Conservation (phyloP, 2,797 vertebrate genomes). For the Propithecus deckenii region DNA sequence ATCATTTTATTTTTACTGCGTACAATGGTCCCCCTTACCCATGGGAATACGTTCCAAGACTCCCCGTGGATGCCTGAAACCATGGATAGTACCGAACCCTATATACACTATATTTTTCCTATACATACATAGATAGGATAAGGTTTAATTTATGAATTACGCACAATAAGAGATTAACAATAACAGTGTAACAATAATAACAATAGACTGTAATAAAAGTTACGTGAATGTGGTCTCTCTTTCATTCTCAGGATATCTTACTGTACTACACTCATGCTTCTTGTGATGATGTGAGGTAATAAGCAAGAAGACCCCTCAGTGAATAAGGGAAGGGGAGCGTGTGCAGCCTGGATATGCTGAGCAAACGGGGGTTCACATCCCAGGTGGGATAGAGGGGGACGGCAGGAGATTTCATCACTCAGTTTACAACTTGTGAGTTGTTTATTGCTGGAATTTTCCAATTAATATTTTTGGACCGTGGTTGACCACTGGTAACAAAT, state of each 20-base stretch:
- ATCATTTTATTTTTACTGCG: background rate
- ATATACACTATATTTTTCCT: background rate
- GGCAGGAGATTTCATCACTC: background rate
- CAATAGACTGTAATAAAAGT: background rate
- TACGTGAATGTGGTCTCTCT: background rate
- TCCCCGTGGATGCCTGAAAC: background rate
- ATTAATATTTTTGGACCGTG: background rate
- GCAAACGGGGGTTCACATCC: background rate
- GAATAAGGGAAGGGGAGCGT: background rate
- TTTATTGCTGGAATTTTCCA: background rate
- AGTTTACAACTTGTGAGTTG: background rate
- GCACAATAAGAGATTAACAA: background rate
- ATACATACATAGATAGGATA: background rate
- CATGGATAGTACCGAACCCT: background rate
- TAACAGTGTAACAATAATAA: background rate
- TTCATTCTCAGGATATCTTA: background rate
- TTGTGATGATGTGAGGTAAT: background rate
- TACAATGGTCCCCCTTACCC: background rate
- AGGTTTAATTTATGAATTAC: background rate
- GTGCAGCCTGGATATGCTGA: background rate
- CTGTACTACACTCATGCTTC: background rate
- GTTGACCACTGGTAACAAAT: background rate
- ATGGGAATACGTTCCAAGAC: background rate
- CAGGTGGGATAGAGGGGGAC: background rate
- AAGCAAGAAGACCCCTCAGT: background rate